These are phyloP conservation scores for Benitochromis conjunctus DNA, from an alignment of 2,113 vertebrate genomes.

Conservation along the genomic window DNA sequence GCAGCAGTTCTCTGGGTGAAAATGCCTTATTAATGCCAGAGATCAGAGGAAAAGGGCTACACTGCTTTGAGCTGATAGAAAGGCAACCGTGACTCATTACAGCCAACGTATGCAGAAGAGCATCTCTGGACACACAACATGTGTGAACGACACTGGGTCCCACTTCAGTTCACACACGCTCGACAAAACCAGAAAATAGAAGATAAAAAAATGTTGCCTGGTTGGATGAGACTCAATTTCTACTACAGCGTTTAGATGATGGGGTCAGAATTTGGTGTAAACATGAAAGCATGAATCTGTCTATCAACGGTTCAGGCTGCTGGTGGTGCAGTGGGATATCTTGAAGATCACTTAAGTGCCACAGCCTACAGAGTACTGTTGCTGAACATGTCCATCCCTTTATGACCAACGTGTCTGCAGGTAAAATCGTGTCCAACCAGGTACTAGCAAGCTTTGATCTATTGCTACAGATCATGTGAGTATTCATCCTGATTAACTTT, in stretches of 20 bases:
- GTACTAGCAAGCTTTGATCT: neutral
- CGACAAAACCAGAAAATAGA: neutral
- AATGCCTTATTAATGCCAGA: fast-evolving
- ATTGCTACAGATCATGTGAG: neutral
- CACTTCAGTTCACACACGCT: neutral
- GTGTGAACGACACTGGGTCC: neutral
- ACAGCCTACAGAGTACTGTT: neutral
- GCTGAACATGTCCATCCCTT: neutral
- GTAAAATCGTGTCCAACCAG: neutral
- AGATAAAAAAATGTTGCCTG: neutral
- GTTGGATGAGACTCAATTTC: fast-evolving
- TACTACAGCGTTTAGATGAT: neutral
- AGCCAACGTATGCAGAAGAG: neutral
- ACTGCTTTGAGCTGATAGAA: neutral
- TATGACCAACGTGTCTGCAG: neutral
- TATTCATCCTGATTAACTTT: neutral
- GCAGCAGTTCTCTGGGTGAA: neutral
- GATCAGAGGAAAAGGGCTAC: neutral
- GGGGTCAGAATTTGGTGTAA: neutral
- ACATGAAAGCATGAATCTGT: neutral
- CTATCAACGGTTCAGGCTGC: neutral
- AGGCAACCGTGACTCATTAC: neutral
- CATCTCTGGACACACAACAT: neutral
- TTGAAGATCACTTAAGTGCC: neutral
- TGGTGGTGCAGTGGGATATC: neutral